Evolutionary conservation across 2,113 vertebrate genomes (phyloP).

Genomic region (Pongo pygmaeus): DNA sequence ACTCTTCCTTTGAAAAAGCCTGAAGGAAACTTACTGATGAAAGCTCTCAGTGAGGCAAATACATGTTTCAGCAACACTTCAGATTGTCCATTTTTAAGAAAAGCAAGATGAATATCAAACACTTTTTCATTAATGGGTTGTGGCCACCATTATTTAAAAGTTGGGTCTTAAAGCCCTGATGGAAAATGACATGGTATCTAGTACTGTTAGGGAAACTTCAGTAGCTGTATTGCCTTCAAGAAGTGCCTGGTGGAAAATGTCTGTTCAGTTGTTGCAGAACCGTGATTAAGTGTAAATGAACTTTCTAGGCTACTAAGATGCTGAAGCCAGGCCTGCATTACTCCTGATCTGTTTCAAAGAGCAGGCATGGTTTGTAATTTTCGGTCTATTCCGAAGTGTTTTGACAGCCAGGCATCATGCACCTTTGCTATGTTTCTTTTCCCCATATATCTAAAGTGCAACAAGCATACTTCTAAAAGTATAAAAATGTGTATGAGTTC

Average conservation of each 20-base stretch:
- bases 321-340: constrained; percentile 91
- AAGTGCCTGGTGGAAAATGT: constrained; percentile 94
- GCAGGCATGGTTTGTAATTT: constrained; percentile 97
- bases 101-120: constrained; percentile 95
- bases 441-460: too few relatives aligned
- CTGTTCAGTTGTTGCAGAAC: constrained; percentile 92
- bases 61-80: constrained; percentile 93
- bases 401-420: constrained; percentile 90
- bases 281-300: constrained; percentile 94
- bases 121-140: constrained; percentile 97
- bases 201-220: constrained; percentile 92
- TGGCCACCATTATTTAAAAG: constrained; percentile 94
- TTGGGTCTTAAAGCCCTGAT: constrained; percentile 96
- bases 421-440: constrained; percentile 80
- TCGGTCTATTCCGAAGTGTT: constrained; percentile 88
- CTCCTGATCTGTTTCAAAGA: constrained; percentile 90
- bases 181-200: constrained; percentile 94
- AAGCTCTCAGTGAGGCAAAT: constrained; percentile 93
- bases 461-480: constrained; percentile 85
- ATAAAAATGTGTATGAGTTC: constrained; percentile 94
- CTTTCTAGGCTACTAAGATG: constrained; percentile 94
- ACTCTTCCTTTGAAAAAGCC: constrained; percentile 96
- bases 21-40: constrained; percentile 97
- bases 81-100: constrained; percentile 94
- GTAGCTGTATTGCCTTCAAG: constrained; percentile 95